Evolutionary conservation across 2,888 invertebrate genomes (phyloP), one percentile per base, ranked within the genome.

Genomic region (Rotaria magnacalcarata): DNA sequence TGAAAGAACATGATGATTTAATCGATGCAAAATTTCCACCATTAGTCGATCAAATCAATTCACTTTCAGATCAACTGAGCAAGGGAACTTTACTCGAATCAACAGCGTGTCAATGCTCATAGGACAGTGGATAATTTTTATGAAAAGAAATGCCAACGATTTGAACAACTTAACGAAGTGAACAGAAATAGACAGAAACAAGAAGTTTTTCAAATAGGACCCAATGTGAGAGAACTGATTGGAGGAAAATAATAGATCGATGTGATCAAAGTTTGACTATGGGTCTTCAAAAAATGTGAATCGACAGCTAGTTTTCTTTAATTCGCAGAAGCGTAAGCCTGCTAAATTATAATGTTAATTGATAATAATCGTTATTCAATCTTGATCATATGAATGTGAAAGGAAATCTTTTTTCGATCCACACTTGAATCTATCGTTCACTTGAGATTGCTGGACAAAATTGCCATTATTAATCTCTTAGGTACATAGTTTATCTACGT

Each of bases 51-150:
- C 24, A 80, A 80, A 80, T 80, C 10, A 80, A 80, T 80, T 6
- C 21, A 43, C 75, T 75, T 43, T 75, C 75, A 7, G 43, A 75
- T 43, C 43, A 75, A 43, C 2, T 75, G 3, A 75, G 43, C 11
- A 41, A 43, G 10, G 11, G 21, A 4, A 2, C 0, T 75, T 21
- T 41, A 3, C 10, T 43, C 2, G 75, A 75, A 75, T 24, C 24
- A 75, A 75, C 43, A 43, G 75, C 75, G 75, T 75, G 75, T 43
- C 4, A 5, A 75, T 43, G 75, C 43, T 75, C 75, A 75, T 75
- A 41, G 21, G 4, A 43, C 75, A 3, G 41, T 75, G 0, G 75
- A 75, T 41, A 43, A 75, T 24, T 75, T 43, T 8, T 75, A 75
- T 43, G 43, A 75, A 14, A 75, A 4, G 43, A 75, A 75, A 41